Base-by-base conservation (phyloP, 2,797 vertebrate genomes). In the Enteromius radiatus region DNA sequence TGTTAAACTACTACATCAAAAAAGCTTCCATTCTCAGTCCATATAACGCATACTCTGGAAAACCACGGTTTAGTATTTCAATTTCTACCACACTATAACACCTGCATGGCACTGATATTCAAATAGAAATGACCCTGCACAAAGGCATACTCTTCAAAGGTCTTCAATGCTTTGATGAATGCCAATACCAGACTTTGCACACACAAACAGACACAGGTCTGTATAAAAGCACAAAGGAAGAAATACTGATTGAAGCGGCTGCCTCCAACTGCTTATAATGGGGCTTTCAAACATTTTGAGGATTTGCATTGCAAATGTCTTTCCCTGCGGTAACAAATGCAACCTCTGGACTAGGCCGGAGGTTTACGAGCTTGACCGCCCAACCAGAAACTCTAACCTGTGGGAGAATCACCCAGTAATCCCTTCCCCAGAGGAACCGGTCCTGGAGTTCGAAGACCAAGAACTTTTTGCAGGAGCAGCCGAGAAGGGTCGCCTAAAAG, bases 401-500 rank as follows among this genome's bases (percentile, higher is more conserved):
- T 96, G n/a, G 95, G 95, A n/a, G 95, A 94, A 91, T 99, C 97
- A 89, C 96, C 97, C 65, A 95, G 94, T 69, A 95, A 89, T 23
- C 95, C 96, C 90, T 97, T 91, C 47, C 96, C 96, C 43, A 96
- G 91, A 3, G 91, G 88, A 90, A 96, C 73, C 0, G 95, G 89
- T 23, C 95, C 94, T 0, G 94, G 86, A 63, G 95, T 89, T 65
- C 96, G 94, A 73, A 97, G 91, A 71, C 96, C 96, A 90, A 98
- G 89, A 0, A 96, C 93, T 5, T 96, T 95, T 87, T 98, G 98
- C 81, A 98, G 95, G 1, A 97, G 94, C 91, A 97, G 89, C 12
- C 94, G 89, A 77, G 97, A 96, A 71, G 97, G 96, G 17, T 99
- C 97, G 83, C 97, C 97, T 78, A 98, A 95, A 86, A 99, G 93